Evolutionary conservation across 2,113 vertebrate genomes (phyloP).

Genomic region (Okapia johnstoni): DNA sequence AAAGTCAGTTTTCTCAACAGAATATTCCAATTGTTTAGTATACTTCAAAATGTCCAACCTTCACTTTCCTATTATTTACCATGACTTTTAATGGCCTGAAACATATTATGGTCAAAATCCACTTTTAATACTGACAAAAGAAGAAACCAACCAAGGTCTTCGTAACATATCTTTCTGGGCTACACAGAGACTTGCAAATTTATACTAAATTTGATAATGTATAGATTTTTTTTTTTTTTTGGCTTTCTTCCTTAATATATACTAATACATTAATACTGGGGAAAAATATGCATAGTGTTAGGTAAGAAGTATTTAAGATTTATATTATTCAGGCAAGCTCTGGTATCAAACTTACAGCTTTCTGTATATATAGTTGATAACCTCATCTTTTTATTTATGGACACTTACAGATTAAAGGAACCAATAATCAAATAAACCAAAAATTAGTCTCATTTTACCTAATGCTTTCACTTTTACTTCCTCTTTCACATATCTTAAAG

Average conservation of each 20-base stretch:
- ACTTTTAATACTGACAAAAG: neutral
- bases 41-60: neutral
- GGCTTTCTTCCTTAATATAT: slow-evolving; percentile 1
- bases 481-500: neutral
- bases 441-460: neutral
- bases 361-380: neutral
- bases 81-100: neutral
- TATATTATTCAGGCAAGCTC: neutral
- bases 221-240: neutral
- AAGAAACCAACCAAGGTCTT: neutral
- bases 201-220: neutral
- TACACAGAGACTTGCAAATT: neutral
- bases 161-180: neutral
- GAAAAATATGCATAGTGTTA: neutral
- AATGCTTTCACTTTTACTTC: neutral
- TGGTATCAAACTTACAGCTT: neutral
- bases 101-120: neutral
- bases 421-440: neutral
- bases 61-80: neutral
- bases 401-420: neutral
- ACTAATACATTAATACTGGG: neutral
- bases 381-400: neutral
- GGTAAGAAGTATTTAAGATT: neutral
- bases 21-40: neutral
- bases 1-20: neutral